Evolutionary conservation across 1,140 invertebrate genomes (phyloP), one percentile per base, ranked within the genome.

Genomic region (Delia radicum): DNA sequence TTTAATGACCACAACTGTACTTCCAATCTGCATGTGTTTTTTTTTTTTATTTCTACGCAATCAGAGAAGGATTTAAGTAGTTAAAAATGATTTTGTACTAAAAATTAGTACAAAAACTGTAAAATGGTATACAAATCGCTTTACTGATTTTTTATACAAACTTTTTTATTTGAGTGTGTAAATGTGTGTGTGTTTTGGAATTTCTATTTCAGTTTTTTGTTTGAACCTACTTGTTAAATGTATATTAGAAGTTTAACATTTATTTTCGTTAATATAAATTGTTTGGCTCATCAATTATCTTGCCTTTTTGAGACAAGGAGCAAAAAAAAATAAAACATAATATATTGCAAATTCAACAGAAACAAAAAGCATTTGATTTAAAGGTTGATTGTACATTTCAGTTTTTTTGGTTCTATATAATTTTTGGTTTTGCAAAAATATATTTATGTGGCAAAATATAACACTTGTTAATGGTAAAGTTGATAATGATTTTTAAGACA

Each of bases 261-360:
- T 55, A 55, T 55, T 55, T 55, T 55, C 18, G 48, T 55, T 55
- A 55, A 55, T n/a, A 55, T 55, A 55, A 55, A 55, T 55, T 55
- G 48, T 55, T 55, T 21, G 48, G 24, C 48, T 55, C 48, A 55
- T 55, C 48, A 55, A 55, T 55, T 55, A 55, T 55, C n/a, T n/a
- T 55, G 48, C 48, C 21, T 21, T 21, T 21, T 21, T 55, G 8
- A n/a, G n/a, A 21, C 21, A 55, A 55, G 46, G 46, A 24, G n/a
- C 46, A 55, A 55, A 55, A 55, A 55, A 55, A 55, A 55, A 6
- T 18, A 18, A 55, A 21, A 21, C n/a, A 55, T 21, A 21, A 15
- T 33, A 5, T 42, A 15, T 42, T 10, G 7, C n/a, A 42, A 55
- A 55, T 21, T 15, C 13, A 4, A n/a, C 42, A 48, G 15, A 13